Percentiles rank a stretch among this genome's conserved stretches.
phyloP scores from a whole-genome alignment of 2,113 vertebrate genomes.

The Rhynchomys soricoides region DNA sequence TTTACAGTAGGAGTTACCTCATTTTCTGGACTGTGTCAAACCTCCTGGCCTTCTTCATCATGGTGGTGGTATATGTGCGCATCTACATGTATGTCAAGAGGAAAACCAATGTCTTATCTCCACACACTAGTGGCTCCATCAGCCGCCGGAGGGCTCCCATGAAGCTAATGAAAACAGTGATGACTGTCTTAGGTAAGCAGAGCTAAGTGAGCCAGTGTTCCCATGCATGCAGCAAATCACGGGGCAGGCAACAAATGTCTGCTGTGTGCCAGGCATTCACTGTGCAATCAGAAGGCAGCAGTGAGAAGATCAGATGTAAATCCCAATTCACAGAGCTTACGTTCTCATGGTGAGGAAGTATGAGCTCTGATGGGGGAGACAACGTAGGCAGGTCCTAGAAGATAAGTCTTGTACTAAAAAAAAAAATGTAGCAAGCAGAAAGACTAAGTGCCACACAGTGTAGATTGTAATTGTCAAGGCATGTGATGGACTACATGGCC shows the following conservation, averaged over 20 bases:
- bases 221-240: neutral
- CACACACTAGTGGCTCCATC: conserved; percentile 92
- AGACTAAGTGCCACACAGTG: neutral
- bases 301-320: neutral
- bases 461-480: neutral
- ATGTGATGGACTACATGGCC: neutral
- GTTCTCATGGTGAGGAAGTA: neutral
- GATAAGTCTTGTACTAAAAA: neutral
- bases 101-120: conserved; percentile 91
- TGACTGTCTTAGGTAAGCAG: conserved; percentile 96
- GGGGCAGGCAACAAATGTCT: neutral
- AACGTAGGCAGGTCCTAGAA: neutral
- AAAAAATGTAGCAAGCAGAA: neutral
- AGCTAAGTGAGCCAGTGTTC: neutral
- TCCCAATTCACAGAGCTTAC: neutral
- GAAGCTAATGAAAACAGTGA: conserved; percentile 99
- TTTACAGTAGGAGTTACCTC: conserved; percentile 97
- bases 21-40: conserved; percentile 96
- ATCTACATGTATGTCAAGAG: conserved; percentile 96
- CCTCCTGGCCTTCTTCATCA: conserved; percentile 93
- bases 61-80: conserved; percentile 94
- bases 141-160: conserved; percentile 94
- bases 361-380: neutral
- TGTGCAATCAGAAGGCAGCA: neutral
- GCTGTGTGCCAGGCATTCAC: neutral